phyloP scores from a whole-genome alignment of 2,888 invertebrate species.

The Meiosimyza decipiens region DNA sequence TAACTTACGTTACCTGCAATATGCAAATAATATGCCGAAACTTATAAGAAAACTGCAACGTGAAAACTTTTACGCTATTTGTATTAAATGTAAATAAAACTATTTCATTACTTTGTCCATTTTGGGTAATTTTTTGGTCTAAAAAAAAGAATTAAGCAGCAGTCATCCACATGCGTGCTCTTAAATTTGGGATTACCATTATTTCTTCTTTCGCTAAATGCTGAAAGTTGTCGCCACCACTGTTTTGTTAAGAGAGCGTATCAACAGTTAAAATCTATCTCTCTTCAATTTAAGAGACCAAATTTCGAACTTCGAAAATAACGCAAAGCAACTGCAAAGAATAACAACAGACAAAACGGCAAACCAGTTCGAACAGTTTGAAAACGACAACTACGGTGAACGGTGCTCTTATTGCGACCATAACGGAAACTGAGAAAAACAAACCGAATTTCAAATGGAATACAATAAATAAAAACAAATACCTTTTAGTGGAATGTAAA shows the following conservation, averaged over 20 bases:
- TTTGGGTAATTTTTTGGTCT: too few species aligned
- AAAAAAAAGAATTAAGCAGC: too few species aligned
- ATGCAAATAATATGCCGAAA: too few species aligned
- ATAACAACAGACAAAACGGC: constrained; percentile 33
- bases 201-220: too few species aligned
- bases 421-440: constrained; percentile 26
- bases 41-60: too few species aligned
- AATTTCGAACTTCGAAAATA: constrained; percentile 28
- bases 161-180: too few species aligned
- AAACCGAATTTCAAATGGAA: constrained; percentile 24
- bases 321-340: background rate
- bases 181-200: too few species aligned
- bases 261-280: background rate
- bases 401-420: constrained; percentile 21
- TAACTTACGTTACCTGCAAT: too few species aligned
- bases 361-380: constrained; percentile 41
- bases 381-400: constrained; percentile 32
- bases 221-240: background rate
- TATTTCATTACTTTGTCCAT: too few species aligned
- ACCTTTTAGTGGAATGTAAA: background rate
- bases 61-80: too few species aligned
- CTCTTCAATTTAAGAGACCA: background rate
- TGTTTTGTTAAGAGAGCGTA: constrained; percentile 5
- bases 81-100: too few species aligned
- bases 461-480: constrained; percentile 10